phyloP scores from a whole-genome alignment of 2,797 vertebrate species.

The Hoplostethus atlanticus region DNA sequence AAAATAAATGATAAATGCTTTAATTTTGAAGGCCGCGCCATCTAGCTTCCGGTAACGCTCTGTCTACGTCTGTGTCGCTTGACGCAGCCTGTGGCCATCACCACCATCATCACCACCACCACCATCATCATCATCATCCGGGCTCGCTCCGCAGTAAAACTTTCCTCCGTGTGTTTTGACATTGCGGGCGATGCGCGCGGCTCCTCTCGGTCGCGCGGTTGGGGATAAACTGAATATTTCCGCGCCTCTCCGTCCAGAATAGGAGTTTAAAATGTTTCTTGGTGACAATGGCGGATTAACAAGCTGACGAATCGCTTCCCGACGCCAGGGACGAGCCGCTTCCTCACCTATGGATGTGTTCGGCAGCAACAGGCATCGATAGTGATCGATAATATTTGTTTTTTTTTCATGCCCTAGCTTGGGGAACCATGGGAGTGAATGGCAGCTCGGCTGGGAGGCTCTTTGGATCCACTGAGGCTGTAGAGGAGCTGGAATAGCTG shows the following conservation, averaged over 20 bases:
- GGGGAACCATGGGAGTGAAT: constrained; percentile 1
- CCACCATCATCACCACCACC: too few relatives aligned
- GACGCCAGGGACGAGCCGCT: background rate
- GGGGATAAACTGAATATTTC: too few relatives aligned
- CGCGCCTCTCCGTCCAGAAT: background rate
- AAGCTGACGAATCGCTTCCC: constrained; percentile 11
- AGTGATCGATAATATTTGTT: background rate
- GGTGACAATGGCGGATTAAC: constrained; percentile 50
- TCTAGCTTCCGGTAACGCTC: background rate
- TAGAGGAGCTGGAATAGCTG: too few relatives aligned
- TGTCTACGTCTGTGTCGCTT: too few relatives aligned
- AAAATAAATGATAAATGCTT: too few relatives aligned
- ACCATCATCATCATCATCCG: constrained; percentile 25
- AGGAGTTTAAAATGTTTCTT: background rate
- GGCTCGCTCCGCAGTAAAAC: constrained; percentile 52
- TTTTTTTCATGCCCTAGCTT: background rate
- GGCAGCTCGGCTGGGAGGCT: constrained; percentile 6
- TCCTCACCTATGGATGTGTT: background rate
- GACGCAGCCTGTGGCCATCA: too few relatives aligned
- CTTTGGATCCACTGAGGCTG: too few relatives aligned
- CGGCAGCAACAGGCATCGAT: constrained; percentile 23
- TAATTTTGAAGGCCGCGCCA: background rate
- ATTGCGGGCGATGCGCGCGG: background rate
- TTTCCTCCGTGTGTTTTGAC: background rate
- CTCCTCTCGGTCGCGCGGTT: too few relatives aligned